Evolutionary conservation across 1,140 invertebrate species (phyloP).

Genomic region (Metaphire vulgaris): DNA sequence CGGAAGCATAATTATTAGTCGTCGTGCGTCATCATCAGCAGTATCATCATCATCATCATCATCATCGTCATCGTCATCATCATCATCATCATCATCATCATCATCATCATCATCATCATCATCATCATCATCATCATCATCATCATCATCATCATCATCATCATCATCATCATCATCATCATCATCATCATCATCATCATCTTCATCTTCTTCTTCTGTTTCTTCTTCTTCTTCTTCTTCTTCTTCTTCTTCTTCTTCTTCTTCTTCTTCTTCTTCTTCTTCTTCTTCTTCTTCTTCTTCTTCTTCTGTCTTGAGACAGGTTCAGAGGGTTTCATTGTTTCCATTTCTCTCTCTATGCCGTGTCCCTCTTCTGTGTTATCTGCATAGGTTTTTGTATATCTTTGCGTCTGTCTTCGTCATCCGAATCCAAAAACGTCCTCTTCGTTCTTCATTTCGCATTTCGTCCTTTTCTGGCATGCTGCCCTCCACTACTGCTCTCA

Average conservation of each 20-base stretch:
- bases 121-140: conserved; percentile 12
- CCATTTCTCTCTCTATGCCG: conserved; percentile 9
- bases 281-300: conserved; percentile 22
- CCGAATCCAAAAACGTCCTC: too few relatives aligned
- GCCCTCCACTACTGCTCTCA: too few relatives aligned
- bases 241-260: conserved; percentile 31
- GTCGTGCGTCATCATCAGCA: too few relatives aligned
- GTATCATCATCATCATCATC: too few relatives aligned
- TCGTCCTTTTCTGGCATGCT: too few relatives aligned
- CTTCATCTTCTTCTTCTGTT: too few relatives aligned
- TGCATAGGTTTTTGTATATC: conserved; percentile 12
- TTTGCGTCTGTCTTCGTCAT: too few relatives aligned
- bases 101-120: conserved; percentile 3
- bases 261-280: conserved; percentile 28
- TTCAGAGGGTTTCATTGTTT: conserved; percentile 20
- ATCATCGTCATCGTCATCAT: neutral
- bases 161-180: neutral
- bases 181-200: neutral
- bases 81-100: conserved; percentile 6
- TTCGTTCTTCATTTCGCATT: too few relatives aligned
- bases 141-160: neutral
- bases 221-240: too few relatives aligned
- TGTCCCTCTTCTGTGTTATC: conserved; percentile 18
- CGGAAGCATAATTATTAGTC: too few relatives aligned
- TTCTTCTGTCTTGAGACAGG: conserved; percentile 15